Base-by-base conservation (phyloP, 2,113 vertebrate genomes). In the Prochilodus magdalenae region DNA sequence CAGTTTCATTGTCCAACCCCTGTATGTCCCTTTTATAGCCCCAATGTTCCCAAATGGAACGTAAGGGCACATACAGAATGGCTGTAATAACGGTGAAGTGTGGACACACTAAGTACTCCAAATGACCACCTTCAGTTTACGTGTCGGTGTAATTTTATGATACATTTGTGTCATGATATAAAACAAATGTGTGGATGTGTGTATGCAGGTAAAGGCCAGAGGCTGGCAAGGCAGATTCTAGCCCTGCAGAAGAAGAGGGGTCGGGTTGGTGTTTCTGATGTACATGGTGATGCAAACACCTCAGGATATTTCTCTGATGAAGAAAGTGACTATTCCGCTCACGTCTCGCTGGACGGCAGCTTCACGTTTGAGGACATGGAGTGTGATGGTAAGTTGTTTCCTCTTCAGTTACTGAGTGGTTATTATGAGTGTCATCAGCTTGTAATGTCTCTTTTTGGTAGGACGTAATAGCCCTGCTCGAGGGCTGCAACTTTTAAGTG, bases 361-460 rank as follows among this genome's bases (percentile, higher is more conserved):
- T 92, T 95, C 73, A 90, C 90, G 20, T 93, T 81, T 79, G 96
- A 97, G 73, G 96, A 96, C 66, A 59, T 95, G 83, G 97, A 98
- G 86, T 97, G 95, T 71, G 96, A 97, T 85, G 97, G 98, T 98
- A 93, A 84, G 76, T 15, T 12, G 12, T 63, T 36, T 51, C 49
- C 8, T 53, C 12, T 47, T 71, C 12, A 60, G 10, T 0, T 47
- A 20, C 0, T 1, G 11, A 27, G 55, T 59, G 49, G 57, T 27
- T 60, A 20, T 44, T n/a, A n/a, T n/a, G n/a, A n/a, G n/a, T n/a
- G n/a, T 29, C 24, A 33, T 57, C 36, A 26, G 7, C 24, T 60
- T 30, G 53, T 36, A 30, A 29, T 65, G 14, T 13, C 40, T 33
- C 55, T 13, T 13, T 75, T 82, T 53, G 81, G 76, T 77, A 96